A percentile compares a stretch with the other conserved stretches of the same genome.
Conservation (phyloP, 2,797 vertebrate genomes). For the Bradypus variegatus region DNA sequence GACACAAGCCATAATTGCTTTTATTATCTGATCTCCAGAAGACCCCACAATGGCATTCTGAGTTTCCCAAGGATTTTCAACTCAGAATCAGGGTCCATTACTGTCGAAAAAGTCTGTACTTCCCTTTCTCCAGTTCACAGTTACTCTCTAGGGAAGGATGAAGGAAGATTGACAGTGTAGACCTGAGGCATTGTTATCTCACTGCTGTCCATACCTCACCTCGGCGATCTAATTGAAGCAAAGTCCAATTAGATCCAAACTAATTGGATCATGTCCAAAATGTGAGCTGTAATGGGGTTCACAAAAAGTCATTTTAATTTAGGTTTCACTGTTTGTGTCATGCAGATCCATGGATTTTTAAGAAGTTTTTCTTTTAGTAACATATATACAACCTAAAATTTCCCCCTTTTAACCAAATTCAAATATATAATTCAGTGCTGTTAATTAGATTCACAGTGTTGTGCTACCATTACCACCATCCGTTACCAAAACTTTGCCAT, state of each 20-base stretch:
- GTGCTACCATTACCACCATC: too few relatives aligned
- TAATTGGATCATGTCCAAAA: background rate
- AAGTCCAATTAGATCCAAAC: background rate
- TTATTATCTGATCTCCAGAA: background rate
- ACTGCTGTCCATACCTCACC: background rate
- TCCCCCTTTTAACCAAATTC: too few relatives aligned
- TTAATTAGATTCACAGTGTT: too few relatives aligned
- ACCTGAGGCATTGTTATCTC: background rate
- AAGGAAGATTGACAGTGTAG: background rate
- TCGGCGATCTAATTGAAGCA: background rate
- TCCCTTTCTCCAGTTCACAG: background rate
- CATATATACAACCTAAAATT: too few relatives aligned
- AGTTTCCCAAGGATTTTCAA: background rate
- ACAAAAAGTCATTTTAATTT: background rate
- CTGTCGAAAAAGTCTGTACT: background rate
- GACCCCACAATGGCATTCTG: background rate
- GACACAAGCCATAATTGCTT: background rate
- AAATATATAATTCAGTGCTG: too few relatives aligned
- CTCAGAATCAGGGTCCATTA: background rate
- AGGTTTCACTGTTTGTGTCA: too few relatives aligned
- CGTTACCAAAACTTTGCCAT: too few relatives aligned
- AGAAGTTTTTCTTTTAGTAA: too few relatives aligned
- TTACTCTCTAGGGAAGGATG: background rate
- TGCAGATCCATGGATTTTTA: too few relatives aligned
- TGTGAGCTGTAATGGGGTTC: background rate